phyloP scores from a whole-genome alignment of 2,113 vertebrate genomes.

The Rhabdomys dilectus region DNA sequence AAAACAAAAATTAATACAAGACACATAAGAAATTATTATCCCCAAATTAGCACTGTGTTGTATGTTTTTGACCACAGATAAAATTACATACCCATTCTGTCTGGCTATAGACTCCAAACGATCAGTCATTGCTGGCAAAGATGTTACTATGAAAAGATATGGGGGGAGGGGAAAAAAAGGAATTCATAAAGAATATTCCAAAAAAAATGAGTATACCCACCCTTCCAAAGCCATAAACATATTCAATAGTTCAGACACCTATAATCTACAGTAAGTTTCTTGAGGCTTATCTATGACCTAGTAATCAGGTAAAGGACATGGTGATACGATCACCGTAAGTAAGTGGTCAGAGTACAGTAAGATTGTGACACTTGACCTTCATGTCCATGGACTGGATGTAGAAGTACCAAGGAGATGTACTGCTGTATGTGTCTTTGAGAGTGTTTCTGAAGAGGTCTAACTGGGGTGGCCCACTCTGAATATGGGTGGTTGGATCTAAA shows the following conservation, averaged over 20 bases:
- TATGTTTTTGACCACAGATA: slow-evolving; percentile 46
- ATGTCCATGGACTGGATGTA: background rate
- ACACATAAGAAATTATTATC: slow-evolving; percentile 78
- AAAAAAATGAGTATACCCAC: background rate
- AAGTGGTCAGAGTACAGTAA: background rate
- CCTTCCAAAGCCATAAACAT: slow-evolving; percentile 47
- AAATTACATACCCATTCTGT: slow-evolving; percentile 93
- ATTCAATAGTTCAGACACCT: slow-evolving; percentile 44
- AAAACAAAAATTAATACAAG: slow-evolving; percentile 83
- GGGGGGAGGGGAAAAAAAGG: slow-evolving; percentile 6
- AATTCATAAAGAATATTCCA: slow-evolving; percentile 70
- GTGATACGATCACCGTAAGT: background rate
- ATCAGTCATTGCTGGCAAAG: slow-evolving; percentile 97
- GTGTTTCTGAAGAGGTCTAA: background rate
- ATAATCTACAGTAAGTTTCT: slow-evolving; percentile 35
- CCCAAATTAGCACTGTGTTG: slow-evolving; percentile 74
- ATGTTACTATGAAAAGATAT: slow-evolving; percentile 90
- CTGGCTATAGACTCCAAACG: slow-evolving; percentile 98
- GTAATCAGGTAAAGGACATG: background rate
- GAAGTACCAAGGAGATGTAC: background rate
- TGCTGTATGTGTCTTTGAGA: background rate
- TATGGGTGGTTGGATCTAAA: background rate
- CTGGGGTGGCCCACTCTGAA: background rate
- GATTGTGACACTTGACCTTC: background rate
- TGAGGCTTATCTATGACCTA: slow-evolving; percentile 29